phyloP scores from a whole-genome alignment of 2,888 invertebrate genomes.

The Trimorus sp. region DNA sequence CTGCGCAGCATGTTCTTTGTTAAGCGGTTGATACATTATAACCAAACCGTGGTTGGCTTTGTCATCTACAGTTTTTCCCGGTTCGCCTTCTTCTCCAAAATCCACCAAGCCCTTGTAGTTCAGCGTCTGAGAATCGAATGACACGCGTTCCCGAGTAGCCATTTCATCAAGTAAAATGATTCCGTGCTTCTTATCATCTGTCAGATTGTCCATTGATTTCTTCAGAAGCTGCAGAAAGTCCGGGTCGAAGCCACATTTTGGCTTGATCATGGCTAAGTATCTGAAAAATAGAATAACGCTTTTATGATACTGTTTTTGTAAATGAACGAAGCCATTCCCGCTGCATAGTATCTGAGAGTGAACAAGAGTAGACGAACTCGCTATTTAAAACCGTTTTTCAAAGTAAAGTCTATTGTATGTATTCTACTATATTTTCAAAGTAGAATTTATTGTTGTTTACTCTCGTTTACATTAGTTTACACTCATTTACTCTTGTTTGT shows the following conservation, averaged over 20 bases:
- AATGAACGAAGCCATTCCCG: too few relatives aligned
- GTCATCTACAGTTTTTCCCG: neutral
- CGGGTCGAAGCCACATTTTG: constrained; percentile 24
- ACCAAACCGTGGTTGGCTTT: constrained; percentile 14
- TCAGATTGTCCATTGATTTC: constrained; percentile 13
- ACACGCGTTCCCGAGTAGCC: constrained; percentile 12
- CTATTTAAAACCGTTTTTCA: too few relatives aligned
- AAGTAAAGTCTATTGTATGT: too few relatives aligned
- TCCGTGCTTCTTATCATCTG: constrained; percentile 20
- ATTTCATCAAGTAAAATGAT: constrained; percentile 27
- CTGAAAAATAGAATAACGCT: too few relatives aligned
- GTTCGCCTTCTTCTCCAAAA: constrained; percentile 1
- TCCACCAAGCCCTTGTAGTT: constrained; percentile 17
- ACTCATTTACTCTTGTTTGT: too few relatives aligned
- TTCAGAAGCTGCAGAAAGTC: constrained; percentile 25
- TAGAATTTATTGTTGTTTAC: too few relatives aligned
- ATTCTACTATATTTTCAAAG: too few relatives aligned
- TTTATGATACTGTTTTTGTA: too few relatives aligned
- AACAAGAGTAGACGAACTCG: too few relatives aligned
- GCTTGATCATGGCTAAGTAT: constrained; percentile 31
- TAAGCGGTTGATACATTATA: constrained; percentile 13
- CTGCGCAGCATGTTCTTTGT: constrained; percentile 4
- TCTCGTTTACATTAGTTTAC: too few relatives aligned
- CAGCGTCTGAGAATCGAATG: constrained; percentile 15
- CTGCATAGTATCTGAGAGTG: too few relatives aligned